phyloP scores from a whole-genome alignment of 2,113 vertebrate species.

The Naja naja region DNA sequence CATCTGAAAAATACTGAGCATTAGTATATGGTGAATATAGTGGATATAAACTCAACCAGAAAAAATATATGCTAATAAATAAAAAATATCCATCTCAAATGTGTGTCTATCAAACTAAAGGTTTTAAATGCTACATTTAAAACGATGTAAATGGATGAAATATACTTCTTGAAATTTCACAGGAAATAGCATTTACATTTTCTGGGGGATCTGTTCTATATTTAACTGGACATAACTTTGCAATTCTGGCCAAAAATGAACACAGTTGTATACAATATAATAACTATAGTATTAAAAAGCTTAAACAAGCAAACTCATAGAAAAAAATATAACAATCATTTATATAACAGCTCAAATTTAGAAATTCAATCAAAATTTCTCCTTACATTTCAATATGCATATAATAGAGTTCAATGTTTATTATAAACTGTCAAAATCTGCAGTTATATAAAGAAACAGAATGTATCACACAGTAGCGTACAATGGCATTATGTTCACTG shows the following conservation, averaged over 20 bases:
- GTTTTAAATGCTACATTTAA: background rate
- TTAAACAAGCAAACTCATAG: background rate
- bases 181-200: background rate
- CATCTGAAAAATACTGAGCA: constrained; percentile 78
- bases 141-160: background rate
- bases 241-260: background rate
- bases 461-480: background rate
- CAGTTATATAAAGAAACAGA: background rate
- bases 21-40: constrained; percentile 25
- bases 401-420: background rate
- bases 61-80: background rate
- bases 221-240: constrained; percentile 1
- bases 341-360: background rate
- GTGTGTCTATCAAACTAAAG: background rate
- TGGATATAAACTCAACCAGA: background rate
- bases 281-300: background rate
- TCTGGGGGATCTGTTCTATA: background rate
- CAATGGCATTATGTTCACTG: background rate
- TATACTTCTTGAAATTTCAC: background rate
- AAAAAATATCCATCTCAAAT: background rate
- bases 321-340: background rate
- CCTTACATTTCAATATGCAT: background rate
- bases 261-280: background rate
- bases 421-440: background rate
- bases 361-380: background rate